These are phyloP conservation scores for Neodontobutis hainanensis DNA, from an alignment of 2,113 vertebrate species.

Conservation along the genomic window DNA sequence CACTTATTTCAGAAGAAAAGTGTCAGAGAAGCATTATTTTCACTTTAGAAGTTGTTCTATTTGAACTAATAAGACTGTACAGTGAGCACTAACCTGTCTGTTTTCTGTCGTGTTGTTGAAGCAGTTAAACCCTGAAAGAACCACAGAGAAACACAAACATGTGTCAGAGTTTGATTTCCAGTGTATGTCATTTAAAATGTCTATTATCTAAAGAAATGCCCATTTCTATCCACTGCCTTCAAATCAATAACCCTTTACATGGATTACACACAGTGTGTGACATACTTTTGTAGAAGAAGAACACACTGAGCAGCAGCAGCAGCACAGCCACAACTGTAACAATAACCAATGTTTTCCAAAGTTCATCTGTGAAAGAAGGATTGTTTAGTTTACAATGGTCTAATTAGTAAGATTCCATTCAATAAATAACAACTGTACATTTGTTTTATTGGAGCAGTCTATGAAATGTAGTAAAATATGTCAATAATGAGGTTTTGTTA, in stretches of 20 bases:
- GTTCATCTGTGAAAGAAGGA: no score
- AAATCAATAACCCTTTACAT: not conserved
- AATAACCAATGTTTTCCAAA: not conserved
- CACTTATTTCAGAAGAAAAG: no score
- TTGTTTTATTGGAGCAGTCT: no score
- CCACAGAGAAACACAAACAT: not conserved
- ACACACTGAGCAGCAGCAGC: not conserved
- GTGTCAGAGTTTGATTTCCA: not conserved
- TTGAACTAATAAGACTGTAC: not conserved
- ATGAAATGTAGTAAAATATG: no score
- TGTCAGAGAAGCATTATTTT: not conserved
- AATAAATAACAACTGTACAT: no score
- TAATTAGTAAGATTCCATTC: no score
- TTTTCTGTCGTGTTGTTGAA: not conserved
- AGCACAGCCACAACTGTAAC: not conserved
- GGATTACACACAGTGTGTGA: not conserved
- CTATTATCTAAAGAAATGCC: no score
- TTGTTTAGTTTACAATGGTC: no score
- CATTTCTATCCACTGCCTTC: no score
- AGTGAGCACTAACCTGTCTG: not conserved
- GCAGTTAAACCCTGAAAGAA: not conserved
- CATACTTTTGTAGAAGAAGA: not conserved
- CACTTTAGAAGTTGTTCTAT: not conserved
- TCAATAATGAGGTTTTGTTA: no score
- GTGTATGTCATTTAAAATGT: no score